phyloP scores from a whole-genome alignment of 2,888 invertebrate species.

The Odontomyia ornata region DNA sequence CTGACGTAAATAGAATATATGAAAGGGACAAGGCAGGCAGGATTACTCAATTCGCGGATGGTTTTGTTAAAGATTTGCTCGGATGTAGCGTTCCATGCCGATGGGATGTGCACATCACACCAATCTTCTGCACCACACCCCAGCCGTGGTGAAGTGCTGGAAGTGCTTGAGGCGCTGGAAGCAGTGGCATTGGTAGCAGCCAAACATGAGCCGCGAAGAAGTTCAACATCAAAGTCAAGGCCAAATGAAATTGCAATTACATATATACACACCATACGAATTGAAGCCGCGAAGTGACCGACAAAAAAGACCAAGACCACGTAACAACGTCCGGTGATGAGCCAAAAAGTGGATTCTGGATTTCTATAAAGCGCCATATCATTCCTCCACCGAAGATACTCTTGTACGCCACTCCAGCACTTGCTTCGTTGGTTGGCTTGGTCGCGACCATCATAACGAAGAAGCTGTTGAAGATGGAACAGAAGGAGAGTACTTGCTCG shows the following conservation, averaged over 20 bases:
- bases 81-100: neutral
- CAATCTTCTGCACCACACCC: constrained; percentile 26
- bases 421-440: no score
- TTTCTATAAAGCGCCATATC: constrained; percentile 26
- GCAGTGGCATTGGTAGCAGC: neutral
- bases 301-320: constrained; percentile 37
- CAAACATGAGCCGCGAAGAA: constrained; percentile 46
- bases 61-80: neutral
- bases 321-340: constrained; percentile 41
- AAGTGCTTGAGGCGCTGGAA: neutral
- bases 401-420: neutral
- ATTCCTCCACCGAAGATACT: neutral
- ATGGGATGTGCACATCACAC: neutral
- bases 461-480: neutral
- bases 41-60: constrained; percentile 47
- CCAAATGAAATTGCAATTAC: constrained; percentile 48
- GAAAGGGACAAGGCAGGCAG: neutral
- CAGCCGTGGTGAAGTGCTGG: neutral
- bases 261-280: constrained; percentile 35
- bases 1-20: neutral
- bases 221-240: constrained; percentile 51
- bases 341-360: constrained; percentile 37
- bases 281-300: constrained; percentile 46
- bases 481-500: constrained; percentile 8
- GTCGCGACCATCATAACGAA: neutral